Evolutionary conservation across 2,113 vertebrate genomes (phyloP), one percentile per base, ranked within the genome.

Genomic region (Grantiella picta): DNA sequence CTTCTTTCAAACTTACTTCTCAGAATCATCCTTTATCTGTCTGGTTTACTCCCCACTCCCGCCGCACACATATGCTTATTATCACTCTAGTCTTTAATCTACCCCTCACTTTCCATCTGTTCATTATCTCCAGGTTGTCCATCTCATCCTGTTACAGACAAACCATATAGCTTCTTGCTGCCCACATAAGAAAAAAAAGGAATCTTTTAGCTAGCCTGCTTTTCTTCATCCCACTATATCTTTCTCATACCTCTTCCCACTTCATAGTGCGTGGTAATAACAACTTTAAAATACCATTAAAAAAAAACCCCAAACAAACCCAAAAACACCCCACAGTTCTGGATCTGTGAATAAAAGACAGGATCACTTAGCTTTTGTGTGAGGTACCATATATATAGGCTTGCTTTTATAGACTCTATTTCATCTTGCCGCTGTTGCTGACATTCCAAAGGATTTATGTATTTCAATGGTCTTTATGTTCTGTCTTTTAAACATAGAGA

Each of bases 101-200:
- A 83, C 47, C 77, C 83, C 49, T 96, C 83, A 91, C 36, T 86
- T 94, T 73, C 91, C 96, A 94, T 86, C 92, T 92, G 86, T 89
- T 96, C 81, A 82, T 95, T 82, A 95, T 61, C 84, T 92, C 68
- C 86, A 94, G 31, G 83, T 91, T 91, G 83, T 91, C 86, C 89
- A 95, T 60, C 57, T 89, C 42, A 92, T 82, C 70, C 73, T 8
- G 4, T 85, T 76, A 85, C 69, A 89, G 69, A 73, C 19, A 93
- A 45, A 82, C 64, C 52, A 92, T n/a, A 42, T 40, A 82, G 53
- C 42, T 89, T 92, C 70, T 95, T 82, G 40, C 83, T 94, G 57
- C 81, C 83, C 89, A 95, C 77, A 68, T 92, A 86, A 75, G 69
- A 82, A 92, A 82, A n/a, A n/a, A 73, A 72, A 8, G 7, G 44